Evolutionary conservation across 2,113 vertebrate species (phyloP).

Genomic region (Epinephelus fuscoguttatus): DNA sequence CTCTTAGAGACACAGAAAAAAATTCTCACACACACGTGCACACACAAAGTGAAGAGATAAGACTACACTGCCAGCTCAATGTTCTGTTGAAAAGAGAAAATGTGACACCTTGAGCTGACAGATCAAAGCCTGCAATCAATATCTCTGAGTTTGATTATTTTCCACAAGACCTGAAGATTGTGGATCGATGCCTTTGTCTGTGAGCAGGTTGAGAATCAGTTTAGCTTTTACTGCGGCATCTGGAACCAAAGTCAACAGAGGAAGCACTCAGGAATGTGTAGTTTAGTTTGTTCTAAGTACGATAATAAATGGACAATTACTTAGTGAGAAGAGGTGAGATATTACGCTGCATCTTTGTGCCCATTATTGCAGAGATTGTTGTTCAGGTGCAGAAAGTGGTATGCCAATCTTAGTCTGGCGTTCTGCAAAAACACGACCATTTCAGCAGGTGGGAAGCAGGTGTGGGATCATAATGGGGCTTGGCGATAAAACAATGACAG

Average conservation of each 20-base stretch:
- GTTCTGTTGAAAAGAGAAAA: slow-evolving; percentile 47
- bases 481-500: too few species aligned
- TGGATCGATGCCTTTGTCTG: slow-evolving; percentile 52
- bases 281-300: background rate
- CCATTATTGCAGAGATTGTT: background rate
- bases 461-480: background rate
- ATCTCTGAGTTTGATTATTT: slow-evolving; percentile 65
- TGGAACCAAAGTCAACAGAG: background rate
- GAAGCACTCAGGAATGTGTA: background rate
- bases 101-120: slow-evolving; percentile 44
- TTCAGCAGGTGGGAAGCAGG: background rate
- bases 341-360: background rate
- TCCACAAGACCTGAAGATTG: slow-evolving; percentile 36
- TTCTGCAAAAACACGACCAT: background rate
- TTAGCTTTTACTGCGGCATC: background rate
- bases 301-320: background rate
- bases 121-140: slow-evolving; percentile 69
- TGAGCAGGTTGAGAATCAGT: slow-evolving; percentile 51
- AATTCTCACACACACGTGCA: slow-evolving; percentile 3
- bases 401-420: background rate
- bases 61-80: slow-evolving; percentile 34
- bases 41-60: slow-evolving; percentile 18
- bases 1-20: slow-evolving; percentile 17
- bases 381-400: background rate
- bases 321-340: background rate